These are phyloP conservation scores for Anguilla obscura DNA, from an alignment of 2,797 vertebrate species.

Conservation along the genomic window DNA sequence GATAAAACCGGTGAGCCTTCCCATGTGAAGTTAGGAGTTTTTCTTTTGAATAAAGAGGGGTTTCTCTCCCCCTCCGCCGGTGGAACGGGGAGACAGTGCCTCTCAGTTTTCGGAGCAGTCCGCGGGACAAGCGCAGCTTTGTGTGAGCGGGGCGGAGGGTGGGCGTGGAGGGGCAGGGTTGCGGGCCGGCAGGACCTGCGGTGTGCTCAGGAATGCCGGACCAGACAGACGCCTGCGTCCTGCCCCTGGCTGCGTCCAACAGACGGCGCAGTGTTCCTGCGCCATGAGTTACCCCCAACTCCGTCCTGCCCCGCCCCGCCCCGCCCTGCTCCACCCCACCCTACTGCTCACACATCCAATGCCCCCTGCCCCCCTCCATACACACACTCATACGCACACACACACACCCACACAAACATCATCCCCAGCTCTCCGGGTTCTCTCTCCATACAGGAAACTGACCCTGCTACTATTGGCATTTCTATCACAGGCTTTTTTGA, in stretches of 20 bases:
- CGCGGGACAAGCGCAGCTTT: conserved; percentile 69
- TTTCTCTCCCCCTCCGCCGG: conserved; percentile 1
- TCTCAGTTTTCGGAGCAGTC: conserved; percentile 60
- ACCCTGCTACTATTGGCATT: background rate
- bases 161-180: conserved; percentile 26
- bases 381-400: background rate
- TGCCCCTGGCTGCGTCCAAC: conserved; percentile 43
- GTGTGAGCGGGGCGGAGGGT: conserved; percentile 39
- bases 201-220: conserved; percentile 53
- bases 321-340: background rate
- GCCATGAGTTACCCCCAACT: conserved; percentile 32
- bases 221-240: conserved; percentile 29
- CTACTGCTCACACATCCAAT: conserved; percentile 23
- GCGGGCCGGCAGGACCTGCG: conserved; percentile 42
- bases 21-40: conserved; percentile 54
- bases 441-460: background rate
- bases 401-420: background rate
- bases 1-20: conserved; percentile 46
- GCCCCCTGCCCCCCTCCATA: background rate
- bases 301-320: background rate
- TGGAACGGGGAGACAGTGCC: conserved; percentile 56
- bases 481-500: background rate
- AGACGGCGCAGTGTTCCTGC: conserved; percentile 52
- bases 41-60: conserved; percentile 50
- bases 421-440: background rate